Percentiles rank a stretch among this genome's conserved stretches.
phyloP scores from a whole-genome alignment of 2,797 vertebrate genomes.

The Uromys caudimaculatus region DNA sequence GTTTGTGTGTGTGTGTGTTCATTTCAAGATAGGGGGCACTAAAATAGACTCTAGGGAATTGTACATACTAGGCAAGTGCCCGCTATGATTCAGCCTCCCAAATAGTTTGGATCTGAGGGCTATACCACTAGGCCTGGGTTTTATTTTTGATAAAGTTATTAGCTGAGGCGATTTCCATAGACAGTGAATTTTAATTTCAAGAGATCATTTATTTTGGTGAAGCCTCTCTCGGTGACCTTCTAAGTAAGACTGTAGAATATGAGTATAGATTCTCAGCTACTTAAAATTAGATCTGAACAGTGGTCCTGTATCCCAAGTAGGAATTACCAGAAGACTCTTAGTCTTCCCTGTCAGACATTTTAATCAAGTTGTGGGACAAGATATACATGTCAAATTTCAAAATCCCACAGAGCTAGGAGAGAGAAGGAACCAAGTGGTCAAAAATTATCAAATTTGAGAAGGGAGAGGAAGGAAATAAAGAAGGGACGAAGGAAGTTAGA shows the following conservation, averaged over 20 bases:
- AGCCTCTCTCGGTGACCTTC: neutral
- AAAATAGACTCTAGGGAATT: neutral
- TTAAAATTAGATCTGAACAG: neutral
- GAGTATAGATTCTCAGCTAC: neutral
- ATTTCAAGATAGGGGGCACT: neutral
- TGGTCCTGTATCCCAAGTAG: neutral
- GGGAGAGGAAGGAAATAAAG: neutral
- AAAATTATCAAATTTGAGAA: neutral
- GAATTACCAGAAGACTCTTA: constrained; percentile 12
- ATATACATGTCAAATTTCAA: neutral
- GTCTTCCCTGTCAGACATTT: neutral
- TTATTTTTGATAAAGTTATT: neutral
- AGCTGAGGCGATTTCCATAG: neutral
- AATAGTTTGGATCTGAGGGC: neutral
- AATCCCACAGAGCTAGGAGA: constrained; percentile 9
- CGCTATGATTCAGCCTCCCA: neutral
- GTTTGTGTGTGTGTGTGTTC: neutral
- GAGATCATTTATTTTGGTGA: constrained; percentile 10
- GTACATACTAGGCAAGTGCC: neutral
- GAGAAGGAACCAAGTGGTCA: neutral
- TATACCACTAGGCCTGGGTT: neutral
- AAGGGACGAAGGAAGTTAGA: no score
- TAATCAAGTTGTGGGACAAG: constrained; percentile 5
- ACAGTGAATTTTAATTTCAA: neutral
- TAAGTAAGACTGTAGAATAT: neutral